phyloP scores from a whole-genome alignment of 2,113 vertebrate species.

The Otis tarda region DNA sequence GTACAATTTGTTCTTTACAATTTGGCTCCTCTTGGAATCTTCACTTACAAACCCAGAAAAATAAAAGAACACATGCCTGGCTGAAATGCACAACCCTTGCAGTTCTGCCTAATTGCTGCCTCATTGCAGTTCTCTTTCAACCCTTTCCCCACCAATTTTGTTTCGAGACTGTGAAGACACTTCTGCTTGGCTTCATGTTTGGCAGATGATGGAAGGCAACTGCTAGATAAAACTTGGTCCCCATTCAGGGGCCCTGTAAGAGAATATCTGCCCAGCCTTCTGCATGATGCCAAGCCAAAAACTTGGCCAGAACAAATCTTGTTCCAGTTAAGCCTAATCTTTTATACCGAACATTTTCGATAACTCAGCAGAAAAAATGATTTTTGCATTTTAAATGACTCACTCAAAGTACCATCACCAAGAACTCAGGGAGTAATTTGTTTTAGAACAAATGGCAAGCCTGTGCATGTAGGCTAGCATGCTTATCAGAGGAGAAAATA shows the following conservation, averaged over 20 bases:
- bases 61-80: constrained; percentile 23
- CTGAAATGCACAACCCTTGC: constrained; percentile 14
- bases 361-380: neutral
- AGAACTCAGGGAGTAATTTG: neutral
- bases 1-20: constrained; percentile 56
- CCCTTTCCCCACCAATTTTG: neutral
- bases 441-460: neutral
- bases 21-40: constrained; percentile 4
- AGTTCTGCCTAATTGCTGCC: constrained; percentile 3
- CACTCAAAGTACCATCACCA: neutral
- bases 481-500: neutral
- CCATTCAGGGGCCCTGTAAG: neutral
- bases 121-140: neutral
- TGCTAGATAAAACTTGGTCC: constrained; percentile 33
- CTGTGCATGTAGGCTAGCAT: neutral
- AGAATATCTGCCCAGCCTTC: neutral
- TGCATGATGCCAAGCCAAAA: neutral
- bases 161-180: constrained; percentile 8
- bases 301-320: constrained; percentile 30
- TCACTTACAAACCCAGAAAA: constrained; percentile 11
- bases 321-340: neutral
- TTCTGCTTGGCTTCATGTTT: neutral
- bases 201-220: neutral
- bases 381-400: constrained; percentile 23
- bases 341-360: neutral